Base-by-base conservation (phyloP, 2,113 vertebrate species). In the Vombatus ursinus region DNA sequence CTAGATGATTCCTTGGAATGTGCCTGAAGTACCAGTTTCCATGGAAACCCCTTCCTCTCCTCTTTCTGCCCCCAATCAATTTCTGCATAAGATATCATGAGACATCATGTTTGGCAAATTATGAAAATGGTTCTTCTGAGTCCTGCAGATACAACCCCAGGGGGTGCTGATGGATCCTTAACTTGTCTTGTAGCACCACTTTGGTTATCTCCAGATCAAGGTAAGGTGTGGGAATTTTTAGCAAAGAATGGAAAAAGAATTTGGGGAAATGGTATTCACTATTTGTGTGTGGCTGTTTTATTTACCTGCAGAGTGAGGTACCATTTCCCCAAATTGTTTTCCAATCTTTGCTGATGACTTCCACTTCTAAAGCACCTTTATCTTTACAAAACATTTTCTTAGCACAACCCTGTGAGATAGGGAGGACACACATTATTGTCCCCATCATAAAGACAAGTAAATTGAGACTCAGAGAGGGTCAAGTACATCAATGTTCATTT, bases 41-140 rank as follows among this genome's bases (percentile, higher is more conserved):
- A 90, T 44, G 6, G 53, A 89, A 93, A 89, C 50, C 14, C 11
- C 91, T 89, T n/a, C n/a, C 16, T 44, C 68, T 84, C 37, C n/a
- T 44, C 16, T 84, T 44, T 19, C n/a, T 84, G 37, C 37, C n/a
- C 89, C 19, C 50, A 91, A 37, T 49, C 26, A 47, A 0, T 89
- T 92, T 95, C 93, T 52, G 24, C 22, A 3, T 0, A 92, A 48
- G 57, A 95, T 96, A 93, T 92, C 89, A 92, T 52, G 7, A 68
- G 9, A 93, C 54, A 52, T 47, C 14, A 94, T 52, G 28, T 8
- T 52, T 95, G 93, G 44, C n/a, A 68, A 10, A 24, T n/a, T 24
- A 53, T 5, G 7, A 92, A 93, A 77, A 37, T 12, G 93, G 26
- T 0, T 0, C 91, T 61, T 57, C 89, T 3, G 31, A 92, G 22